These are phyloP conservation scores for Carposina sasakii DNA, from an alignment of 1,140 invertebrate genomes.

Conservation along the genomic window DNA sequence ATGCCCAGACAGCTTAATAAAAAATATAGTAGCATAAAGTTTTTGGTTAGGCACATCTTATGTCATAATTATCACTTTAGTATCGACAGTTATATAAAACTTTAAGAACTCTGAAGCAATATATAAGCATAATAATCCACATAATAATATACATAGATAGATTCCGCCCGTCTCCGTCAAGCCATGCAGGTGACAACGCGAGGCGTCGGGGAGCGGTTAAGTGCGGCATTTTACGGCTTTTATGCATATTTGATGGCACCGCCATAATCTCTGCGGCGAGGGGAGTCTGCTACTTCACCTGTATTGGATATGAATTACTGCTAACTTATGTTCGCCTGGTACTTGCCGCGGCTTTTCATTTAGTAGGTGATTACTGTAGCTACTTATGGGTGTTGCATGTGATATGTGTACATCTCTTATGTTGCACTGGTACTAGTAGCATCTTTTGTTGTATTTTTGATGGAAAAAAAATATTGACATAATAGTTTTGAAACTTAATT, in stretches of 20 bases:
- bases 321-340: no score
- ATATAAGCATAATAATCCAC: neutral
- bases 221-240: conserved; percentile 71
- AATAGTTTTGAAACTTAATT: no score
- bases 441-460: no score
- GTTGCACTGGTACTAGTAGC: no score
- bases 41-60: neutral
- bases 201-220: conserved; percentile 59
- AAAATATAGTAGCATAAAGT: no score
- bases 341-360: no score
- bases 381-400: no score
- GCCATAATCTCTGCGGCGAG: conserved; percentile 66
- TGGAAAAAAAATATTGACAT: no score
- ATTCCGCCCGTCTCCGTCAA: neutral
- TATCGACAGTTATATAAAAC: neutral
- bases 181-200: conserved; percentile 34
- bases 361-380: no score
- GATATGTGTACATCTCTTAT: no score
- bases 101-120: neutral
- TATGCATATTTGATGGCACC: conserved; percentile 72
- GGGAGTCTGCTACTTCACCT: conserved; percentile 33
- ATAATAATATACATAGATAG: neutral
- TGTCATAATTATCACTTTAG: neutral
- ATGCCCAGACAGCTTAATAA: conserved; percentile 2
- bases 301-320: conserved; percentile 43